A percentile compares a stretch with the other conserved stretches of the same genome.
Evolutionary conservation across 2,888 invertebrate genomes (phyloP).

Genomic region (Microctonus aethiopoides): DNA sequence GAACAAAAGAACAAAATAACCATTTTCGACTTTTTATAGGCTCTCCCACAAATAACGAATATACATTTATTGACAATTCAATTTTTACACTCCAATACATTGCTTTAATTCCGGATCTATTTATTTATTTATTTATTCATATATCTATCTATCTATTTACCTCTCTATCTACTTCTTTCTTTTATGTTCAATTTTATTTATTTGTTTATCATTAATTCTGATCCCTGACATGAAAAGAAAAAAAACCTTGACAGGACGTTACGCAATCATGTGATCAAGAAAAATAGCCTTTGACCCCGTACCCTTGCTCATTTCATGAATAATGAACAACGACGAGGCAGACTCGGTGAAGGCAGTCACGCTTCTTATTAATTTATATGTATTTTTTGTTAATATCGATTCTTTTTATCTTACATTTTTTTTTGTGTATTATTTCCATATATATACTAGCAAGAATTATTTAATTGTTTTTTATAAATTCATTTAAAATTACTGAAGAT

Average conservation of each 20-base stretch:
- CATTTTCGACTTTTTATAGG: neutral
- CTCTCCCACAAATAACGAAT: no score
- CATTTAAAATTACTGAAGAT: no score
- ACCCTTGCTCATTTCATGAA: conserved; percentile 37
- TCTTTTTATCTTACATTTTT: neutral
- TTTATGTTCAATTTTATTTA: neutral
- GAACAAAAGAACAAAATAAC: neutral
- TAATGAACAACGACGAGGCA: conserved; percentile 35
- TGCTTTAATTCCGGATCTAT: neutral
- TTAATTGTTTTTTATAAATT: no score
- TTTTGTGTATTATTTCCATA: neutral
- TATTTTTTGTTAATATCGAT: neutral
- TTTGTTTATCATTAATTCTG: neutral
- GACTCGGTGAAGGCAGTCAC: conserved; percentile 14
- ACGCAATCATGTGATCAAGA: conserved; percentile 30
- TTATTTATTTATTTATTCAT: neutral
- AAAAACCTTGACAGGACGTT: conserved; percentile 18
- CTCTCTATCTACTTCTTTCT: no score
- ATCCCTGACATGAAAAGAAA: conserved; percentile 4
- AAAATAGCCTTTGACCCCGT: conserved; percentile 40
- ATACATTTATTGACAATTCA: neutral
- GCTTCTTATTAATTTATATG: conserved; percentile 15
- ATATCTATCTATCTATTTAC: no score
- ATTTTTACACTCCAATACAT: neutral
- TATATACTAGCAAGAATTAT: no score